Percentiles rank a stretch among this genome's conserved stretches.
phyloP scores from a whole-genome alignment of 2,113 vertebrate genomes.

The Rhizomys pruinosus region DNA sequence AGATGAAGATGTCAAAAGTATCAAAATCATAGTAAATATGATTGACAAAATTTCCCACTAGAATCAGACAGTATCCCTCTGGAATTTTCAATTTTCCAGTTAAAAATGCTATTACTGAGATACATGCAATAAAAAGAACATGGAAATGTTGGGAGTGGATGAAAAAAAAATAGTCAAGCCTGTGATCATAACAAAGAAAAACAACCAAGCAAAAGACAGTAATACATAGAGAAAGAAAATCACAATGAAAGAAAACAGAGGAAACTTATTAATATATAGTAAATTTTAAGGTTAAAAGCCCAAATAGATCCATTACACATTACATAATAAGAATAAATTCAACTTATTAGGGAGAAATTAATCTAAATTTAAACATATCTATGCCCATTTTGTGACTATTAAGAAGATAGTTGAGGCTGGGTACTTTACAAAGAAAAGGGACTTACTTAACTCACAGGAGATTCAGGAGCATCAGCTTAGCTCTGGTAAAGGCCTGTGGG shows the following conservation, averaged over 20 bases:
- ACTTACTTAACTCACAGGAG: neutral
- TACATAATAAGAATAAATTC: neutral
- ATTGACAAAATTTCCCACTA: neutral
- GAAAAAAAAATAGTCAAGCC: neutral
- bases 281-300: neutral
- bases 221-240: neutral
- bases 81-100: neutral
- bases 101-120: neutral
- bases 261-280: neutral
- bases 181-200: neutral
- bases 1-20: neutral
- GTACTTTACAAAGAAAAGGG: neutral
- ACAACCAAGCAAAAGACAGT: neutral
- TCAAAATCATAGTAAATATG: neutral
- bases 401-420: neutral
- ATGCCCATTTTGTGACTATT: neutral
- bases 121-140: neutral
- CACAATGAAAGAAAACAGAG: neutral
- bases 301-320: neutral
- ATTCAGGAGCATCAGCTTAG: neutral
- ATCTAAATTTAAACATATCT: neutral
- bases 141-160: neutral
- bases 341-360: constrained; percentile 1
- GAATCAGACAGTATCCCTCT: neutral
- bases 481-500: neutral